Evolutionary conservation across 2,888 invertebrate genomes (phyloP).

Genomic region (Luperina testacea): DNA sequence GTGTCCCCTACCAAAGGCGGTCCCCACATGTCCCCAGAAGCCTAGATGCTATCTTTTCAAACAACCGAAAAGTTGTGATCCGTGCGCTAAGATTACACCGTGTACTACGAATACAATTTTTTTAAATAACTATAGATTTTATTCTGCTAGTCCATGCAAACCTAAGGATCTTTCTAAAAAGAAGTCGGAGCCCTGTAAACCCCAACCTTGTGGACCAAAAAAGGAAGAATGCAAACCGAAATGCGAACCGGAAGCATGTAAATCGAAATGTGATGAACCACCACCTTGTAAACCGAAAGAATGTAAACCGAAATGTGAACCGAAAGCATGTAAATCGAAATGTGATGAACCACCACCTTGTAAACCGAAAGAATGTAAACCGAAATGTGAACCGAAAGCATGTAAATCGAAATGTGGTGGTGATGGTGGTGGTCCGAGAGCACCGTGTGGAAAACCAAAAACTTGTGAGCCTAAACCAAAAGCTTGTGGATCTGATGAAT

Average conservation of each 20-base stretch:
- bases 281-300: too few relatives aligned
- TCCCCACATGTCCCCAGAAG: neutral
- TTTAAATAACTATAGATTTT: slow-evolving; percentile 2
- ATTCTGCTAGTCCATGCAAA: neutral
- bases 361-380: too few relatives aligned
- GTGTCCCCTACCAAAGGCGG: neutral
- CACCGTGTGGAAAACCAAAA: neutral
- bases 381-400: neutral
- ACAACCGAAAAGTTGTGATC: neutral
- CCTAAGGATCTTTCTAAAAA: neutral
- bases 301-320: too few relatives aligned
- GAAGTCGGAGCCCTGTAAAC: neutral
- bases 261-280: neutral
- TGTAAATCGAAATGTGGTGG: neutral
- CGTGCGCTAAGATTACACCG: neutral
- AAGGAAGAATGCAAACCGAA: neutral
- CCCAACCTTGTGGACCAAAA: neutral
- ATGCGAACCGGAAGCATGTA: neutral
- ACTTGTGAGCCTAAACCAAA: neutral
- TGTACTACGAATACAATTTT: neutral
- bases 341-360: too few relatives aligned
- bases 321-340: neutral
- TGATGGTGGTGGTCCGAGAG: neutral
- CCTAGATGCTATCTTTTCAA: neutral
- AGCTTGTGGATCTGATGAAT: fast-evolving